Base-by-base conservation (phyloP, 2,797 vertebrate species). In the Erpetoichthys calabaricus region DNA sequence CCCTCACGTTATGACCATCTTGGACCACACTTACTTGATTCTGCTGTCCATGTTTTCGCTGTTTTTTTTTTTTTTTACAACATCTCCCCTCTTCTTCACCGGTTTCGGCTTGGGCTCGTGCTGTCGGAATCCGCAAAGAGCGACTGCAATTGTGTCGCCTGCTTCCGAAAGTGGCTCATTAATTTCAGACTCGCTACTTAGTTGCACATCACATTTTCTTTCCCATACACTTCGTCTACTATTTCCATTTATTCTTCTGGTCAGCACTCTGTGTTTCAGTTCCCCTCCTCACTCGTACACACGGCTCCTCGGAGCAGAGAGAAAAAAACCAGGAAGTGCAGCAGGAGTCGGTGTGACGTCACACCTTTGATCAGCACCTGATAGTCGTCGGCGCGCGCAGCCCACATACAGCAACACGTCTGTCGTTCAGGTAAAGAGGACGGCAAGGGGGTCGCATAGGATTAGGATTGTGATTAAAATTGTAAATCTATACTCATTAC, bases 1-100 rank as follows among this genome's bases (percentile, higher is more conserved):
- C 25, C 25, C 25, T 25, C 25, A 25, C 25, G 25, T 25, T 25
- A 25, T 25, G 25, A 25, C 2, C 25, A 25, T 25, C 25, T 25
- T 25, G 25, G 25, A 25, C 25, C 2, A 25, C 25, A 68, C 89
- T 90, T 87, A 92, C 91, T 87, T 91, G 80, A 88, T 82, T 80
- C 92, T 86, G 88, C 89, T 79, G 82, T 92, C 91, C 91, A 95
- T 95, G 85, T 73, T 83, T 56, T 25, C 25, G 25, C 25, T 25
- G 25, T 25, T 25, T 25, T n/a, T n/a, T n/a, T 25, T 25, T 25
- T n/a, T n/a, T n/a, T 25, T 78, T 75, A 89, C 78, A 77, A 72
- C 92, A 94, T 94, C 82, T 82, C 89, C 82, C 75, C 82, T 75
- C 78, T 68, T 73, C 73, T 57, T 68, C 70, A 62, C 75, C 68